Percentiles rank a stretch among this genome's conserved stretches.
These are phyloP conservation scores for Carassius auratus DNA, from an alignment of 2,113 vertebrate species.

Conservation along the genomic window DNA sequence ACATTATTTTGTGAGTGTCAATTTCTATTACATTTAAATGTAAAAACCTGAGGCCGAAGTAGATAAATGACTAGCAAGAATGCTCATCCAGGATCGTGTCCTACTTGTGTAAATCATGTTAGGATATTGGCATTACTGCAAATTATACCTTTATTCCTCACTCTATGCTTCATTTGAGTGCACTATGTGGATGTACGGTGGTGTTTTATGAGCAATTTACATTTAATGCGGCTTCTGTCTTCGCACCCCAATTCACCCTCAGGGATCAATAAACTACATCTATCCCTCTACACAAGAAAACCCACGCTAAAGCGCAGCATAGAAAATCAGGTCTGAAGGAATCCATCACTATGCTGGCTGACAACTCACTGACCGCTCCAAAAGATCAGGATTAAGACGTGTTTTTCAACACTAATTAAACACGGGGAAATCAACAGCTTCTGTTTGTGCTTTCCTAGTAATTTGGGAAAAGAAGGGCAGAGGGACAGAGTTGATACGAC, in stretches of 20 bases:
- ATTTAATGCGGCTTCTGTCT: not conserved
- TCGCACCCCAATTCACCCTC: not conserved
- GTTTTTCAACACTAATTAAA: slow-evolving; percentile 3
- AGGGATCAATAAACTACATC: not conserved
- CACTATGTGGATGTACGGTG: not conserved
- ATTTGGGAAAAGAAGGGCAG: not conserved
- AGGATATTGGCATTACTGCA: not conserved
- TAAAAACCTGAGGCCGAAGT: not conserved
- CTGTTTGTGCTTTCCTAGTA: not conserved
- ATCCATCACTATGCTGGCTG: not conserved
- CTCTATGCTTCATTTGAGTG: not conserved
- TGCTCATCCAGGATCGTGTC: not conserved
- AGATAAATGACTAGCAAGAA: not conserved
- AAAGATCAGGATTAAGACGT: not conserved
- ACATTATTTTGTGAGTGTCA: not conserved
- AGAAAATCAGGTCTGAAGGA: not conserved
- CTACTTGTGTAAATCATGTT: not conserved
- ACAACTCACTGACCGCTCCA: not conserved
- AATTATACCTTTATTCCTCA: not conserved
- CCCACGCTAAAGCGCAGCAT: not conserved
- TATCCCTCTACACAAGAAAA: not conserved
- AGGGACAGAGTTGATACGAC: not conserved
- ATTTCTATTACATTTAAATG: not conserved
- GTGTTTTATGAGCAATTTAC: slow-evolving; percentile 15
- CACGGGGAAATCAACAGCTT: not conserved